These are phyloP conservation scores for Gymnorhina tibicen DNA, from an alignment of 2,113 vertebrate genomes.

Conservation along the genomic window DNA sequence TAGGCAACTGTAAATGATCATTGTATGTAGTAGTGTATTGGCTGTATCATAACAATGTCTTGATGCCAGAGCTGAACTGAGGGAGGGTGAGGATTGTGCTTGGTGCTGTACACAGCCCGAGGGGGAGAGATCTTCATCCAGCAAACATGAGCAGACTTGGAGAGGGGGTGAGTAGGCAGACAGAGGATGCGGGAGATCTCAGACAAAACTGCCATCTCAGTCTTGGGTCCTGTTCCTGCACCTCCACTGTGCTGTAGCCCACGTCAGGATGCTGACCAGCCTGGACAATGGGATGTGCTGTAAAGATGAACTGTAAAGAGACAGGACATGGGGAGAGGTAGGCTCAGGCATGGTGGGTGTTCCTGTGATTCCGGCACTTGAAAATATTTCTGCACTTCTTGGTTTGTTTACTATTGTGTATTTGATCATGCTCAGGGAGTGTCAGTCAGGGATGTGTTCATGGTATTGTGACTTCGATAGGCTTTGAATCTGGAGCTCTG, in stretches of 20 bases:
- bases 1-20: not conserved
- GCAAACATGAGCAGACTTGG: not conserved
- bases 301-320: not conserved
- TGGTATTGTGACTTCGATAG: not conserved
- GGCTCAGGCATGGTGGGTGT: not conserved
- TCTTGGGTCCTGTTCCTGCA: not conserved
- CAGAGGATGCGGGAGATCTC: not conserved
- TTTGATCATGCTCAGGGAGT: not conserved
- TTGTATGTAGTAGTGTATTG: not conserved
- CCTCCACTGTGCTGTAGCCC: rapidly evolving
- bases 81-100: not conserved
- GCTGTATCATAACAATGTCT: not conserved
- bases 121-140: not conserved
- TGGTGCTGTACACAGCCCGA: not conserved
- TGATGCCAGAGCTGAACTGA: not conserved
- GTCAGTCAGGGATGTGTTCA: not conserved
- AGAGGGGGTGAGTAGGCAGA: not conserved
- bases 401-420: not conserved
- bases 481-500: not conserved
- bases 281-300: not conserved
- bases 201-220: not conserved
- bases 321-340: rapidly evolving
- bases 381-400: not conserved
- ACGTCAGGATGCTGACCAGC: rapidly evolving
- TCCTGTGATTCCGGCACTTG: not conserved